Evolutionary conservation across 2,797 vertebrate species (phyloP).

Genomic region (Calcarius lapponicus): DNA sequence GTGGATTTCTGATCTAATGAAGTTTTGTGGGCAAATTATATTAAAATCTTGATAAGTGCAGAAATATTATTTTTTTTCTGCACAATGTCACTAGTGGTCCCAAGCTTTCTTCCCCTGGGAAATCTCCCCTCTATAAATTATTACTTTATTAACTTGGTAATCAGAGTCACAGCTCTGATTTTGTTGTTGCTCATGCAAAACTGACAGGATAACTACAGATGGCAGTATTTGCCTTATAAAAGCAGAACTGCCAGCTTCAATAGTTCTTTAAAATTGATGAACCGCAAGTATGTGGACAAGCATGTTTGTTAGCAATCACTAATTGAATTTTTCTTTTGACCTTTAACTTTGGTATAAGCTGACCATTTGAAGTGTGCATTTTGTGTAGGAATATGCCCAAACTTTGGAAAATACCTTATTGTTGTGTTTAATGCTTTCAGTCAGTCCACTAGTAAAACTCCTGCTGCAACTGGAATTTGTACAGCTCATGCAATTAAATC

Average conservation of each 20-base stretch:
- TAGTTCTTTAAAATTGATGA: background rate
- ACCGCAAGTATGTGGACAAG: background rate
- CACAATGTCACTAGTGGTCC: background rate
- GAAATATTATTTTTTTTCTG: background rate
- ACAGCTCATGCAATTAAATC: background rate
- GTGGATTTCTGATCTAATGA: background rate
- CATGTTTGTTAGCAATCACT: background rate
- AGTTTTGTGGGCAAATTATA: background rate
- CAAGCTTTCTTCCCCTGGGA: background rate
- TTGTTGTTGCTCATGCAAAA: background rate
- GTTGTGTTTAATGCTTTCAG: background rate
- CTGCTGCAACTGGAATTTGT: background rate
- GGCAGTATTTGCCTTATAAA: conserved; percentile 30
- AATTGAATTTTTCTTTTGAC: background rate
- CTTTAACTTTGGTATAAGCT: background rate
- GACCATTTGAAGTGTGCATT: background rate
- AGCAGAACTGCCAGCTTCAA: background rate
- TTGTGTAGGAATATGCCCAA: background rate
- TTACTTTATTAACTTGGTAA: background rate
- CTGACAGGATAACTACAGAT: conserved; percentile 31
- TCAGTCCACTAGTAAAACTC: background rate
- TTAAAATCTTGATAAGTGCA: background rate
- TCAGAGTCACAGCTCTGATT: background rate
- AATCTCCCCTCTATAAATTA: background rate
- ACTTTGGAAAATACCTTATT: background rate